Conservation (phyloP, 2,797 vertebrate genomes). For the Thalassophryne amazonica region DNA sequence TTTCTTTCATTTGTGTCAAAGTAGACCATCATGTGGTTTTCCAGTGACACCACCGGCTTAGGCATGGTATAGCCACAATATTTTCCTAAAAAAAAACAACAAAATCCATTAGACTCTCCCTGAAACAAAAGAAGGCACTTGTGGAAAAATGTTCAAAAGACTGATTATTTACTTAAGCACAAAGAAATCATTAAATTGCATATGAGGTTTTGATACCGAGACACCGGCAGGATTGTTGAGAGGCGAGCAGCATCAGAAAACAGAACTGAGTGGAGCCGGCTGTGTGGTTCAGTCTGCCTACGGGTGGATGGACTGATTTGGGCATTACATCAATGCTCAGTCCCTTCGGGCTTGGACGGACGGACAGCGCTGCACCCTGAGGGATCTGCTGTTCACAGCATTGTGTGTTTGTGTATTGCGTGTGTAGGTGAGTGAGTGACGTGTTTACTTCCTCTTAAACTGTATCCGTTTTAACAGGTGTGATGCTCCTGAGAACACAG, state of each 20-base stretch:
- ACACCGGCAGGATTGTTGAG: no score
- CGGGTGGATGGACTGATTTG: conserved; percentile 32
- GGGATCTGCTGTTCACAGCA: conserved; percentile 5
- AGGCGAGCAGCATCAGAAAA: no score
- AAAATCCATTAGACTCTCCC: no score
- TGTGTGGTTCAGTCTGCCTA: conserved; percentile 12
- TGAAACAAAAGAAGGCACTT: no score
- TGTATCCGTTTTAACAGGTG: no score
- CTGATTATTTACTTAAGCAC: no score
- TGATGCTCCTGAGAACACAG: no score
- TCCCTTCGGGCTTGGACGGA: conserved; percentile 16
- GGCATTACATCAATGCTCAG: conserved; percentile 47
- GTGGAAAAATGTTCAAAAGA: no score
- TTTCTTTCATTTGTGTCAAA: conserved; percentile 73
- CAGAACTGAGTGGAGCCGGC: conserved; percentile 21
- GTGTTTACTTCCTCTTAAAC: neutral
- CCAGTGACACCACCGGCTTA: conserved; percentile 65
- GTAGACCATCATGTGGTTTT: conserved; percentile 69
- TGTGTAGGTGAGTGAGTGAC: neutral
- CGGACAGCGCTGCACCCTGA: conserved; percentile 3
- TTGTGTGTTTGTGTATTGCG: neutral
- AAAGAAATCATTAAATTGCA: no score
- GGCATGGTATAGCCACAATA: conserved; percentile 73
- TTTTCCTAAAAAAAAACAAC: conserved; percentile 59
- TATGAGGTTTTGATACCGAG: no score